Evolutionary conservation across 2,888 invertebrate genomes (phyloP).

Genomic region (Noctua janthe): DNA sequence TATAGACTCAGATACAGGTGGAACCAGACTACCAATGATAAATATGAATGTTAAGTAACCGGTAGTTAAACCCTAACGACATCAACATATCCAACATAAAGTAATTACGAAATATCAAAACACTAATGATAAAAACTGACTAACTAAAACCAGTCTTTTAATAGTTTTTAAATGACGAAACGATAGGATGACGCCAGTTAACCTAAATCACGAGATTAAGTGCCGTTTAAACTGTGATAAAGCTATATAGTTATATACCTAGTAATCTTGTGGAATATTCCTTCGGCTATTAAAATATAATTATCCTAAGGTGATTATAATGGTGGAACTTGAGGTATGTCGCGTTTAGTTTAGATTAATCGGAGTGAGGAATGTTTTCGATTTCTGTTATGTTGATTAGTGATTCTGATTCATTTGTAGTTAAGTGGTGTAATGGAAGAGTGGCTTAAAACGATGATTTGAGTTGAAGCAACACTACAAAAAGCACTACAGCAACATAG

Average conservation of each 20-base stretch:
- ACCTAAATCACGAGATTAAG: conserved; percentile 57
- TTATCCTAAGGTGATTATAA: conserved; percentile 19
- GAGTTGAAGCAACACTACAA: too few relatives aligned
- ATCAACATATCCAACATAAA: conserved; percentile 1
- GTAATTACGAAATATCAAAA: conserved; percentile 34
- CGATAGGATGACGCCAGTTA: conserved; percentile 45
- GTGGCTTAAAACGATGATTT: neutral
- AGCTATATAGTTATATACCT: conserved; percentile 19
- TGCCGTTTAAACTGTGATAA: conserved; percentile 48
- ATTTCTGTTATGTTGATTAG: conserved; percentile 14
- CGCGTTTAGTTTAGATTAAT: conserved; percentile 8
- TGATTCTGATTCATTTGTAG: conserved; percentile 9
- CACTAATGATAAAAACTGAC: conserved; percentile 25
- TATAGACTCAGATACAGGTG: neutral
- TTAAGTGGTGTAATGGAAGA: too few relatives aligned
- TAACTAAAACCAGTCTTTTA: conserved; percentile 19
- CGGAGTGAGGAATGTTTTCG: conserved; percentile 21
- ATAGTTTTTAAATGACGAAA: conserved; percentile 39
- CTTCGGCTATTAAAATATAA: conserved; percentile 49
- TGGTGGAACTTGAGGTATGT: conserved; percentile 7
- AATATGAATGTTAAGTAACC: neutral
- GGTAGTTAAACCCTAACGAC: neutral
- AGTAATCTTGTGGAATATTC: conserved; percentile 57
- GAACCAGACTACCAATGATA: neutral
- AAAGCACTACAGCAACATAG: too few relatives aligned